These are phyloP conservation scores for Rallus crepitans DNA, from an alignment of 2,797 vertebrate species.

Conservation along the genomic window DNA sequence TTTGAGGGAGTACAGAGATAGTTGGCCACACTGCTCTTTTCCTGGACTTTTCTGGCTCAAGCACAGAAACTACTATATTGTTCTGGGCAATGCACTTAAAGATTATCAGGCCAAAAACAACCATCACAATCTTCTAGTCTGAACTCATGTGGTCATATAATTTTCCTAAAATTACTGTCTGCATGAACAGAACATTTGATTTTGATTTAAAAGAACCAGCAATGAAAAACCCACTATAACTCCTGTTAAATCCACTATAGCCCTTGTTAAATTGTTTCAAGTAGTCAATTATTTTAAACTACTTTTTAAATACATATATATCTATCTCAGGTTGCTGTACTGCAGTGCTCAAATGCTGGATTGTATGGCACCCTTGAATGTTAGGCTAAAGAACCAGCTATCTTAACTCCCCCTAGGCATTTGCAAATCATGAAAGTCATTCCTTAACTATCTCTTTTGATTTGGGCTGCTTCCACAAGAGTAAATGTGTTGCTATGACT, in stretches of 20 bases:
- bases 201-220: neutral
- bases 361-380: neutral
- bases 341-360: neutral
- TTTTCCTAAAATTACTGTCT: slow-evolving; percentile 2
- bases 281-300: neutral
- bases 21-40: neutral
- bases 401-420: slow-evolving; percentile 4
- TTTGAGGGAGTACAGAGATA: neutral
- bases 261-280: neutral
- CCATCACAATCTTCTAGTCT: neutral
- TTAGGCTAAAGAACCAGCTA: neutral
- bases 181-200: neutral
- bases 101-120: neutral
- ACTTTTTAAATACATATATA: neutral
- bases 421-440: slow-evolving; percentile 11
- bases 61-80: neutral
- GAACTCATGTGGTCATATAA: neutral
- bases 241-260: neutral
- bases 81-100: neutral
- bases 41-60: neutral
- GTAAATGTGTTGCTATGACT: neutral
- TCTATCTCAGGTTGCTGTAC: neutral
- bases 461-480: neutral
- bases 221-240: neutral
- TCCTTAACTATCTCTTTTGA: slow-evolving; percentile 6